phyloP scores from a whole-genome alignment of 2,888 invertebrate genomes.

The Bunonema sp. region DNA sequence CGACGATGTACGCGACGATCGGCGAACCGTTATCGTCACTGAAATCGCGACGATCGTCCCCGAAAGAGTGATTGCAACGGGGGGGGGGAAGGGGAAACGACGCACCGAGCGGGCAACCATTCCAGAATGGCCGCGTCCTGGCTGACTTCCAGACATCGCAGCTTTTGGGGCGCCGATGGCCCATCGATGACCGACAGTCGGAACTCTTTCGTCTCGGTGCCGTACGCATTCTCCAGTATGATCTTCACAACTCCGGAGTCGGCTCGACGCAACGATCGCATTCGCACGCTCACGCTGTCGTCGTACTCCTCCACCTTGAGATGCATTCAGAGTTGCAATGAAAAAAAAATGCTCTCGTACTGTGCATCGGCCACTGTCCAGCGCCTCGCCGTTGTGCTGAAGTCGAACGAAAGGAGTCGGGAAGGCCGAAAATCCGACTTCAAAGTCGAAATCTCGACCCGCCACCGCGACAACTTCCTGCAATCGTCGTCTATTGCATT shows the following conservation, averaged over 20 bases:
- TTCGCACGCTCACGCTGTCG: conserved; percentile 42
- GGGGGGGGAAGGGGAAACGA: too few species aligned
- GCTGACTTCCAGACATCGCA: conserved; percentile 12
- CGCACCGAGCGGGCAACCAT: conserved; percentile 9
- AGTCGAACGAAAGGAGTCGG: conserved; percentile 25
- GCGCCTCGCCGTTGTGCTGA: conserved; percentile 46
- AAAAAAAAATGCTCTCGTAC: too few species aligned
- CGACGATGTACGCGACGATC: conserved; percentile 27
- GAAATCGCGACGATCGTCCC: too few species aligned
- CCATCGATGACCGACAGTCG: conserved; percentile 18
- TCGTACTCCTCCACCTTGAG: conserved; percentile 44
- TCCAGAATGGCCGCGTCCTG: conserved; percentile 8
- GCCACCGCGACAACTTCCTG: conserved; percentile 13
- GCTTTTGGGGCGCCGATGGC: conserved; percentile 22
- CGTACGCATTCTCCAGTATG: conserved; percentile 60
- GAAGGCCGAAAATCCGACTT: conserved; percentile 20
- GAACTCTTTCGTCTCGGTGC: too few species aligned
- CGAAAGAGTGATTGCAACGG: too few species aligned
- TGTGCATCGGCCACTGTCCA: too few species aligned
- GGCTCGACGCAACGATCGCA: conserved; percentile 54
- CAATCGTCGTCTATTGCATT: conserved; percentile 6
- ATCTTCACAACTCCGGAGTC: conserved; percentile 64
- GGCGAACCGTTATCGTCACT: too few species aligned
- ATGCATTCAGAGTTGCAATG: too few species aligned
- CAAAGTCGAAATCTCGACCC: conserved; percentile 28